Evolutionary conservation across 2,113 vertebrate genomes (phyloP).

Genomic region (Tautogolabrus adspersus): DNA sequence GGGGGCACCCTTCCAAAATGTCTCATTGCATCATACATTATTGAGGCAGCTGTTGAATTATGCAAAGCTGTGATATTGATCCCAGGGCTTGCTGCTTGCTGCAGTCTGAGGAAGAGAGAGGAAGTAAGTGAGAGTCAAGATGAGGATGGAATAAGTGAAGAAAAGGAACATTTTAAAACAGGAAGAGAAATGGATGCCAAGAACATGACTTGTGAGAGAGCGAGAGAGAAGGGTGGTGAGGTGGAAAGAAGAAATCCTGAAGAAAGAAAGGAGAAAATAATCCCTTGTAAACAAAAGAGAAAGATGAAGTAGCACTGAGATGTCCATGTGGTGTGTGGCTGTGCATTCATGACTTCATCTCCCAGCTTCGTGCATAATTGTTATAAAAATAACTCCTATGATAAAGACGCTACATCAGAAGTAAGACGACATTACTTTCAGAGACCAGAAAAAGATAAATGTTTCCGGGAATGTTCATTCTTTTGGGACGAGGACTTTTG

Average conservation of each 20-base stretch:
- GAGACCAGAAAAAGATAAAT: not conserved
- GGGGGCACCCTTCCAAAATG: constrained; percentile 49
- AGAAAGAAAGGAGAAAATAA: not conserved
- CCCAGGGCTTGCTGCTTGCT: constrained; percentile 47
- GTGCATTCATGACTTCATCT: constrained; percentile 2
- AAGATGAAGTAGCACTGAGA: not conserved
- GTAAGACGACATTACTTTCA: not conserved
- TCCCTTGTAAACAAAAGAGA: not conserved
- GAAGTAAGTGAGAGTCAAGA: constrained; percentile 21
- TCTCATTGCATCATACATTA: constrained; percentile 65
- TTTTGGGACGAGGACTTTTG: not conserved
- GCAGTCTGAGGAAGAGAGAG: constrained; percentile 43
- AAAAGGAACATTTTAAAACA: not conserved
- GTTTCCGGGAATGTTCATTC: not conserved
- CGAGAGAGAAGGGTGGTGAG: not conserved
- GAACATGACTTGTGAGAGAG: not conserved
- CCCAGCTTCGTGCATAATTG: not conserved
- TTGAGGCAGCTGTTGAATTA: constrained; percentile 69
- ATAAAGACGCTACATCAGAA: not conserved
- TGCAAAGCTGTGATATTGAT: constrained; percentile 74
- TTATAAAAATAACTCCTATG: constrained; percentile 5
- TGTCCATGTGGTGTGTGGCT: not conserved
- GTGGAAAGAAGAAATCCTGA: not conserved
- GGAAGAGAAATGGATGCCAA: not conserved
- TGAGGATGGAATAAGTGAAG: not conserved